Base-by-base conservation (phyloP, 2,888 invertebrate genomes). In the Salticus scenicus region DNA sequence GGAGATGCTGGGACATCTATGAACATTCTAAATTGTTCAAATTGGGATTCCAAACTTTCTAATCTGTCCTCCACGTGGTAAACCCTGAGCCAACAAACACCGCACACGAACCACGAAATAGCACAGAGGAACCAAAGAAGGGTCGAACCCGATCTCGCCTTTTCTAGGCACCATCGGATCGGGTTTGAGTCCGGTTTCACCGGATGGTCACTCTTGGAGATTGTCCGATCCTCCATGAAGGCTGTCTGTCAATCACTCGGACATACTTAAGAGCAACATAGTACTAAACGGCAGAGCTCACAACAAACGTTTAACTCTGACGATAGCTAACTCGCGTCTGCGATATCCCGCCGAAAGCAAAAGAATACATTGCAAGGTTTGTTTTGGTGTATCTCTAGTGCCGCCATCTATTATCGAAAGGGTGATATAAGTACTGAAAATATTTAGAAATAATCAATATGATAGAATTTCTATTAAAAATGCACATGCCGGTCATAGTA, bases 41-140 rank as follows among this genome's bases (percentile, higher is more conserved):
- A 73, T 30, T 64, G 33, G 30, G 73, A n/a, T 31, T 87, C 87
- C 10, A 87, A 73, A 12, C 28, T 41, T 1, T 63, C 31, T 63
- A 87, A 57, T 27, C 81, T 66, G 67, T 74, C 82, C 64, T 87
- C 81, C 81, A 81, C 81, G 81, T 77, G 87, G 63, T 47, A 28
- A n/a, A 87, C 30, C 71, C 87, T 64, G 37, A 67, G 72, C 20
- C 73, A 37, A 77, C 47, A 87, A 66, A 81, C 51, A 31, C 63
- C 33, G 28, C 74, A 67, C 51, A 70, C 24, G 51, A 76, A 30
- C 81, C 80, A 77, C 42, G 87, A 87, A 30, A 73, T 27, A 47
- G 72, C 77, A 41, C 87, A 82, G 81, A 87, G 67, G 81, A 81
- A 82, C 27, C 81, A 75, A 30, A 81, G 72, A 4, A 72, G 37